Evolutionary conservation across 2,113 vertebrate species (phyloP), one percentile per base, ranked within the genome.

Genomic region (Rhizomys pruinosus): DNA sequence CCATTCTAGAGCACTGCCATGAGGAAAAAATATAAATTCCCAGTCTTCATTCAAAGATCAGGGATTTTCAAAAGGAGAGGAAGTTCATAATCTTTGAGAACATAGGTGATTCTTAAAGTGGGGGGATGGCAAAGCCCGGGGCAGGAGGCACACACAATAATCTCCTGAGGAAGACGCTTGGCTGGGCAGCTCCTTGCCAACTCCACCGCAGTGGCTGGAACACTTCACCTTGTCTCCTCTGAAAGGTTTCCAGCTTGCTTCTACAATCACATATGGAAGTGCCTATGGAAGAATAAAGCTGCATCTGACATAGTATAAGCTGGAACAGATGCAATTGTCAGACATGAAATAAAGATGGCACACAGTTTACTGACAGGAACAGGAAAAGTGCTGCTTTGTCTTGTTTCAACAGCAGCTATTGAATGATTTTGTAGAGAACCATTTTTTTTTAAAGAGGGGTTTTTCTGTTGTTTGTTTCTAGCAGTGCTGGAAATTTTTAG

Each of bases 401-500:
- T 88, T 57, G 87, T 90, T 89, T 91, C 87, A 90, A 74, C 42
- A 91, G 27, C 2, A 92, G 10, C 20, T 63, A 52, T 84, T 80
- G 55, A 87, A 64, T 42, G 57, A 29, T 59, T 23, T 92, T 72
- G 72, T 15, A 68, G 59, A 32, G 8, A 5, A 37, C 88, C 6
- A 44, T 42, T 90, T n/a, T n/a, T n/a, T n/a, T n/a, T n/a, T n/a
- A n/a, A n/a, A n/a, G n/a, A n/a, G n/a, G n/a, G n/a, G n/a, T n/a
- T n/a, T n/a, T n/a, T n/a, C n/a, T n/a, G n/a, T n/a, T n/a, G n/a
- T n/a, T n/a, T n/a, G n/a, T n/a, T n/a, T 57, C 25, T 37, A 66
- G 34, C 57, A 93, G 16, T n/a, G 64, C 42, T 84, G 52, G 55
- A 84, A n/a, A 82, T 47, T 88, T 93, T 94, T 47, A 52, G 91